Conservation (phyloP, 2,113 vertebrate species). For the Psittacara wagleri region DNA sequence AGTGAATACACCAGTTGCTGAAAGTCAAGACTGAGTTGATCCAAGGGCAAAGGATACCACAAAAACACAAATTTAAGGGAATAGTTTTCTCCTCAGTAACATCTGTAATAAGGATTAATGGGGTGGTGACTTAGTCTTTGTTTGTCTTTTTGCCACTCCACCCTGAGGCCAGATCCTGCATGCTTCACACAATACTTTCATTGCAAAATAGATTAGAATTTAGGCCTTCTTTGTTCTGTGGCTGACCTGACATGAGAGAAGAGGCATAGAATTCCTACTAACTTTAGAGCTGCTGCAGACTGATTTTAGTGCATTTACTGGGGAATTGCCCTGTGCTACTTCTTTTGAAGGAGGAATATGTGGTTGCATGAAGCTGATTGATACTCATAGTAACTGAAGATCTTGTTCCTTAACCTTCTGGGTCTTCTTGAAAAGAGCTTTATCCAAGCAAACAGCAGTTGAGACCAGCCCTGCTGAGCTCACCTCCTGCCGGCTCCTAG, state of each 20-base stretch:
- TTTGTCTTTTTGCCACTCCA: background rate
- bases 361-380: background rate
- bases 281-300: background rate
- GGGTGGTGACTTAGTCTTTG: background rate
- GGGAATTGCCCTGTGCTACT: background rate
- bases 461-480: background rate
- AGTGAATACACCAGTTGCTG: background rate
- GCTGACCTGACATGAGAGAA: background rate
- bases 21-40: background rate
- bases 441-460: background rate
- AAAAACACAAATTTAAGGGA: constrained; percentile 31
- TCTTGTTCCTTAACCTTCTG: background rate
- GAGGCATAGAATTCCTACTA: background rate
- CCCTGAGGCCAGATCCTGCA: background rate
- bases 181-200: background rate
- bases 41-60: background rate
- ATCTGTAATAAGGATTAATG: constrained; percentile 36
- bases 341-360: background rate
- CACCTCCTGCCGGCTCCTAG: background rate
- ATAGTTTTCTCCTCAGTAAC: constrained; percentile 16
- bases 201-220: constrained; percentile 20
- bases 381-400: background rate
- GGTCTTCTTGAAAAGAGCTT: background rate
- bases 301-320: background rate
- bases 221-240: background rate